Percentiles rank a stretch among this genome's conserved stretches.
These are phyloP conservation scores for Echiichthys vipera DNA, from an alignment of 2,797 vertebrate species.

Conservation along the genomic window DNA sequence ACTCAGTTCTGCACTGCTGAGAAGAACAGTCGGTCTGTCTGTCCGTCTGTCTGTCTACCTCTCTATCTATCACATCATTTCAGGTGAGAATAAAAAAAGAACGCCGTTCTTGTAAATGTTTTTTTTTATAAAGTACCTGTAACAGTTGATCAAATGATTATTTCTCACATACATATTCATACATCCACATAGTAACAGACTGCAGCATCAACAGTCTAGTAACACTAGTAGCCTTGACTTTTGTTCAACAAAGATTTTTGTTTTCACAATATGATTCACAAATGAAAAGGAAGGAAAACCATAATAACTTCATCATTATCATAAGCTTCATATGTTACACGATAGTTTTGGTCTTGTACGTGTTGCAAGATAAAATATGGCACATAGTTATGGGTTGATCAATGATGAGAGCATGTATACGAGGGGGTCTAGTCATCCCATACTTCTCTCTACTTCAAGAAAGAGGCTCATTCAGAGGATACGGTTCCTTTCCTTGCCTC, in stretches of 20 bases:
- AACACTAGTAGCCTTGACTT: conserved; percentile 74
- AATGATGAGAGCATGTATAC: conserved; percentile 26
- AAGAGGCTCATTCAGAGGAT: conserved; percentile 38
- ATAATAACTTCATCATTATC: conserved; percentile 61
- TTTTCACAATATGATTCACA: conserved; percentile 78
- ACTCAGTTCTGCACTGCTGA: conserved; percentile 34
- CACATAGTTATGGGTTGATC: conserved; percentile 71
- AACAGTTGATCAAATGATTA: conserved; percentile 82
- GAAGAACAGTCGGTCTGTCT: conserved; percentile 28
- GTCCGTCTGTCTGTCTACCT: too few species aligned
- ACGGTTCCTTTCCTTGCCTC: conserved; percentile 7
- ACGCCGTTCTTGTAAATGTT: conserved; percentile 70
- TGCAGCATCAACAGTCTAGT: conserved; percentile 78
- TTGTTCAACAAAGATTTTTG: conserved; percentile 78
- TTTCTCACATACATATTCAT: conserved; percentile 83
- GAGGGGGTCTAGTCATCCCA: conserved; percentile 15
- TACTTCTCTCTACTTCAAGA: conserved; percentile 6
- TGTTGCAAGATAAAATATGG: conserved; percentile 79
- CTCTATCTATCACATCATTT: too few species aligned
- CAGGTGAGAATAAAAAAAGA: conserved; percentile 31
- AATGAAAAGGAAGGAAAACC: conserved; percentile 73
- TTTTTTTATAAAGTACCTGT: conserved; percentile 85
- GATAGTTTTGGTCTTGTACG: conserved; percentile 65
- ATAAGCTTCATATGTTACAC: conserved; percentile 72
- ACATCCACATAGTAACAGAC: conserved; percentile 79